phyloP scores from a whole-genome alignment of 64 coral and sea anemone species.

The Stichodactyla helianthus region DNA sequence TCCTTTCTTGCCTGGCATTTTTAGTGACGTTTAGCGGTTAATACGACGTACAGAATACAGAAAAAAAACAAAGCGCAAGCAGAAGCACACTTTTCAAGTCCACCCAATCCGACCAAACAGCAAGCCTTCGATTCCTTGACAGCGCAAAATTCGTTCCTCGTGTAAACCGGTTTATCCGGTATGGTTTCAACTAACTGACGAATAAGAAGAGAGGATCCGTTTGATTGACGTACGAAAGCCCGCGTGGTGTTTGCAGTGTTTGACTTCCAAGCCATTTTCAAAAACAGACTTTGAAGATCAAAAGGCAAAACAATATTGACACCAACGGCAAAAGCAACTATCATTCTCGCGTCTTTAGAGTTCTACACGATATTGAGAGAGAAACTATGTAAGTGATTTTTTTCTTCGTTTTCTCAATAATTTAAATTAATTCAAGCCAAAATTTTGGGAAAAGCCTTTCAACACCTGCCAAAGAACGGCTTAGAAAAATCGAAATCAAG shows the following conservation, averaged over 20 bases:
- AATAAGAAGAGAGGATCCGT: not conserved
- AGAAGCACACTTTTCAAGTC: not conserved
- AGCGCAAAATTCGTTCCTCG: constrained; percentile 19
- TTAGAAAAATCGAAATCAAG: not conserved
- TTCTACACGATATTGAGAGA: not conserved
- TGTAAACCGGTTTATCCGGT: constrained; percentile 18
- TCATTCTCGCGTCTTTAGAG: not conserved
- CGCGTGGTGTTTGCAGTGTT: constrained; percentile 12
- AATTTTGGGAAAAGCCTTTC: not conserved
- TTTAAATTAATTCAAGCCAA: not conserved
- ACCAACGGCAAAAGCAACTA: not conserved
- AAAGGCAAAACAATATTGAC: not conserved
- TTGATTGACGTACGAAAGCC: constrained; percentile 14
- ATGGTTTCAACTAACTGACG: not conserved
- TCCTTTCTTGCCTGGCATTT: constrained; percentile 31
- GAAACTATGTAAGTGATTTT: not conserved
- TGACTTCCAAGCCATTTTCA: not conserved
- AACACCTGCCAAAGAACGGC: not conserved
- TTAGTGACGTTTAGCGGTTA: not conserved
- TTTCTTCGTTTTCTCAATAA: not conserved
- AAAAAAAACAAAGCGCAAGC: not conserved
- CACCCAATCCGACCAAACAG: constrained; percentile 25
- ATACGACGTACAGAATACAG: constrained; percentile 1
- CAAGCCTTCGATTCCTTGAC: constrained; percentile 24
- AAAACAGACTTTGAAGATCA: not conserved